These are phyloP conservation scores for Scolopax rusticola DNA, from an alignment of 2,797 vertebrate genomes.

Conservation along the genomic window DNA sequence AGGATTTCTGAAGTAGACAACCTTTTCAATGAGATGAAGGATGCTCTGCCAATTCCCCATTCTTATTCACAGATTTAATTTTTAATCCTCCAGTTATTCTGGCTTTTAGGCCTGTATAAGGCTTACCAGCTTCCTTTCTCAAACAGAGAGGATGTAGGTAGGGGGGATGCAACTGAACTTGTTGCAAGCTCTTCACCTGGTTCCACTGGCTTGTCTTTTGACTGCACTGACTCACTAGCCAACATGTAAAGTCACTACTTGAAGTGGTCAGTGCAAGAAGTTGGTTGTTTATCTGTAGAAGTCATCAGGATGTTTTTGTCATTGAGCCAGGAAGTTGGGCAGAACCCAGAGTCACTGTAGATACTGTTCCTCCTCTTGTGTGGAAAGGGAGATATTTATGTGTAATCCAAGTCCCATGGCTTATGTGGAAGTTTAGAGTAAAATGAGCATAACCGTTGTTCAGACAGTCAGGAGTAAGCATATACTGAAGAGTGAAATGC, in stretches of 20 bases:
- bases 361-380: neutral
- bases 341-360: neutral
- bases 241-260: neutral
- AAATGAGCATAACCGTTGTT: neutral
- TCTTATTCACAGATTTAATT: neutral
- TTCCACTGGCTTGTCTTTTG: neutral
- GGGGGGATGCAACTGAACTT: neutral
- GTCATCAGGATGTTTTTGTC: neutral
- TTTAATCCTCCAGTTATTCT: neutral
- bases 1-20: neutral
- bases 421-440: neutral
- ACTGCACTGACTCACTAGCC: neutral
- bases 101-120: neutral
- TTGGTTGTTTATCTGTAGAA: neutral
- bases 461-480: neutral
- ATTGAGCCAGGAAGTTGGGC: neutral
- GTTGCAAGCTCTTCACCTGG: neutral
- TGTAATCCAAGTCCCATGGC: neutral
- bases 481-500: neutral
- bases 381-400: neutral
- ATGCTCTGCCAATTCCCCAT: neutral
- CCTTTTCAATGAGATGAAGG: neutral
- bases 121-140: neutral
- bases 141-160: neutral
- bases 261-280: neutral